phyloP scores from a whole-genome alignment of 2,888 invertebrate species.

The Drosophila seclusa region DNA sequence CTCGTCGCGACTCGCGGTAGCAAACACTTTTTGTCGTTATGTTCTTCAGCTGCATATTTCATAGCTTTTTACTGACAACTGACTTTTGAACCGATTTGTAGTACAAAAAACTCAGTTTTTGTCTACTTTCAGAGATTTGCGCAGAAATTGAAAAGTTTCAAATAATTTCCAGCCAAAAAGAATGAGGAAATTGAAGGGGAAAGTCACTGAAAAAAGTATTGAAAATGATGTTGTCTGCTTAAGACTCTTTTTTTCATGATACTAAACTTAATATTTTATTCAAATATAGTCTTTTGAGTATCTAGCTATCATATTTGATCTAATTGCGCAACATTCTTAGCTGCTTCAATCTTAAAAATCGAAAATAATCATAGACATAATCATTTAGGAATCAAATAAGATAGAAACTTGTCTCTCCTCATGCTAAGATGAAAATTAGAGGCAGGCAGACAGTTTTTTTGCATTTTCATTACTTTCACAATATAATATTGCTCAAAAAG shows the following conservation, averaged over 20 bases:
- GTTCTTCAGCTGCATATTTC: slow-evolving; percentile 25
- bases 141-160: neutral
- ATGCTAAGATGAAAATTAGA: neutral
- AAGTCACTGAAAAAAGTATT: neutral
- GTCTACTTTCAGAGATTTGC: neutral
- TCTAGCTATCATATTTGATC: neutral
- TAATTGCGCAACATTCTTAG: accelerated
- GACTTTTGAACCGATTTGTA: slow-evolving; percentile 23
- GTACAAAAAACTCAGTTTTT: neutral
- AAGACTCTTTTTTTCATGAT: neutral
- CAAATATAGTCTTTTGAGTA: neutral
- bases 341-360: neutral
- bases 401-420: neutral
- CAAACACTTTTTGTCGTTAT: slow-evolving; percentile 11
- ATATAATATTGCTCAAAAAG: neutral
- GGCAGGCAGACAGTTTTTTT: neutral
- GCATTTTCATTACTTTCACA: neutral
- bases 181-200: neutral
- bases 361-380: neutral
- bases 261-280: neutral
- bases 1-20: slow-evolving; percentile 27
- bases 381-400: neutral
- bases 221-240: neutral
- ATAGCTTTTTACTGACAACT: slow-evolving; percentile 23
- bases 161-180: neutral